Base-by-base conservation (phyloP, 2,113 vertebrate genomes). In the Microtus pennsylvanicus region DNA sequence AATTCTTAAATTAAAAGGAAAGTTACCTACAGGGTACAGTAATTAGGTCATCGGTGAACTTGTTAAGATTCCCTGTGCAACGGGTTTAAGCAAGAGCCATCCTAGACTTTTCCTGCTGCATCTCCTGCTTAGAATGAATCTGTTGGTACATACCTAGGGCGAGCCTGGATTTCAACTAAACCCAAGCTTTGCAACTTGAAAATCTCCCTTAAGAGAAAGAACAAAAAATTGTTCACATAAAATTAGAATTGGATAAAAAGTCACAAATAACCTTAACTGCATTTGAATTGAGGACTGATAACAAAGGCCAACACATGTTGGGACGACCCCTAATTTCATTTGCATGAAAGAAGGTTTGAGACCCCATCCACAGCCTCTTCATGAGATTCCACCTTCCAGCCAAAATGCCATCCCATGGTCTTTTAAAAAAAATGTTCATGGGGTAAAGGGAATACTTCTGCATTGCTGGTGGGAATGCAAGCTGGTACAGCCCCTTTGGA, bases 171-270 rank as follows among this genome's bases (percentile, higher is more conserved):
- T 85, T 80, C 69, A 86, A n/a, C 6, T 38, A n/a, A 80, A 7
- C n/a, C 10, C 33, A 95, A 45, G 1, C n/a, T 94, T 19, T 28
- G 72, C 5, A 87, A 85, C 67, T 70, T 92, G 22, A 7, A 63
- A 28, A 50, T 50, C 24, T 45, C 42, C 78, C 8, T 58, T 92
- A 47, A 1, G 33, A 78, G 80, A 58, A 87, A 38, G 3, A 33
- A 42, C 26, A 72, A 4, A 42, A 72, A 87, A 47, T 55, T 33
- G 30, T 24, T 95, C 52, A 55, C 10, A 93, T 77, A 82, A 87
- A 89, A 87, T 52, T 69, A 55, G n/a, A 11, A n/a, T 63, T 85
- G 52, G 80, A 47, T 94, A 91, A 74, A 24, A 94, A 91, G 80
- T 87, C 14, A 83, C 55, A 81, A 74, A 26, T 22, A 76, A 81